These are phyloP conservation scores for Thamnophis elegans DNA, from an alignment of 2,797 vertebrate genomes.

Conservation along the genomic window DNA sequence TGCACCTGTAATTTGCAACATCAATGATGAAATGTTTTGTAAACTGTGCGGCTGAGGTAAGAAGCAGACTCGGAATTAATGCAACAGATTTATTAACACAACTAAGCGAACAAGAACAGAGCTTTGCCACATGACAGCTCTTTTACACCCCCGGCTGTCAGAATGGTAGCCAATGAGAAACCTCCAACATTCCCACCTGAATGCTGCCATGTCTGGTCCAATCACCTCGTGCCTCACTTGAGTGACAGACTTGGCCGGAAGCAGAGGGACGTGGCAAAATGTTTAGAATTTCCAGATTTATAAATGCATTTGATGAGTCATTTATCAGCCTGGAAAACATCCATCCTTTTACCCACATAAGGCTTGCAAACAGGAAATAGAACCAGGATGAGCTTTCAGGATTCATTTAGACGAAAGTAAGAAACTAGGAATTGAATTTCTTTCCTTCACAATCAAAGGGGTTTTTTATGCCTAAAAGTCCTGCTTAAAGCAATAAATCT, in stretches of 20 bases:
- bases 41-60: too few relatives aligned
- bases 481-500: constrained; percentile 15
- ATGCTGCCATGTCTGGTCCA: too few relatives aligned
- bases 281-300: constrained; percentile 5
- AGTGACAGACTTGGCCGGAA: too few relatives aligned
- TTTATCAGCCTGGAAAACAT: constrained; percentile 1
- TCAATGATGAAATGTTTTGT: neutral
- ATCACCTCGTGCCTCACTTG: too few relatives aligned
- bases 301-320: neutral
- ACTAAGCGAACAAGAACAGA: too few relatives aligned
- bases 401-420: neutral
- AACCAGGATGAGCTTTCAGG: constrained; percentile 31
- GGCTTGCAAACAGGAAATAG: neutral
- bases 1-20: neutral
- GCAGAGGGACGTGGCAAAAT: too few relatives aligned
- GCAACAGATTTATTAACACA: too few relatives aligned
- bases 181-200: too few relatives aligned
- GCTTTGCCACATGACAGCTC: too few relatives aligned
- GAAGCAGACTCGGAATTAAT: too few relatives aligned
- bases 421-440: neutral
- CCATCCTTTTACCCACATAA: constrained; percentile 25
- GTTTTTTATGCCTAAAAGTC: constrained; percentile 8
- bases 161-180: too few relatives aligned
- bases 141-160: too few relatives aligned
- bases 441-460: constrained; percentile 15